These are phyloP conservation scores for Euura saliciscinereae DNA, from an alignment of 1,140 invertebrate species.

Conservation along the genomic window DNA sequence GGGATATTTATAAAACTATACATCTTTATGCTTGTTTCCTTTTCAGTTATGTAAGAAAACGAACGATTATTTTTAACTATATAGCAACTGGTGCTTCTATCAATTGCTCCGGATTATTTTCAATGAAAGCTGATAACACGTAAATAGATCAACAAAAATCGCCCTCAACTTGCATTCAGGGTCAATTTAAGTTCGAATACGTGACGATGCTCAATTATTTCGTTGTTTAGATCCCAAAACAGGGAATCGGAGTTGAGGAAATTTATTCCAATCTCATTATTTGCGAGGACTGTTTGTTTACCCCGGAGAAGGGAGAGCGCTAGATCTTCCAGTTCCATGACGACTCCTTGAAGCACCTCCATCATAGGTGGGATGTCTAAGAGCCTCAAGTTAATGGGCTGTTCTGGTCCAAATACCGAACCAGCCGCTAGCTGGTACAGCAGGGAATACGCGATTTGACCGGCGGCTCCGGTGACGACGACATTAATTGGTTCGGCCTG, in stretches of 20 bases:
- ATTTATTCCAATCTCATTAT: too few relatives aligned
- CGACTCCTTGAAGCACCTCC: slow-evolving; percentile 92
- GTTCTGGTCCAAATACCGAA: slow-evolving; percentile 92
- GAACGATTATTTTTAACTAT: too few relatives aligned
- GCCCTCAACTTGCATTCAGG: too few relatives aligned
- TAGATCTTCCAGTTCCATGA: slow-evolving; percentile 97
- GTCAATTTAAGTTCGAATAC: too few relatives aligned
- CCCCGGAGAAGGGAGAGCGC: slow-evolving; percentile 86
- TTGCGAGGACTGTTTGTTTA: slow-evolving; percentile 35
- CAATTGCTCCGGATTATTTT: too few relatives aligned
- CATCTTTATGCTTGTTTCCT: too few relatives aligned
- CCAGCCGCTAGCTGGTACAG: slow-evolving; percentile 94
- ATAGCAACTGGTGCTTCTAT: too few relatives aligned
- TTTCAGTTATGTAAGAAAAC: neutral
- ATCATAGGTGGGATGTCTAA: slow-evolving; percentile 97
- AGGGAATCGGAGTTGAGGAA: too few relatives aligned
- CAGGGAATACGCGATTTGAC: slow-evolving; percentile 98
- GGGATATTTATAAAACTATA: neutral
- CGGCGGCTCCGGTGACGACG: slow-evolving; percentile 96
- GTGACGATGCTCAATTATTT: too few relatives aligned
- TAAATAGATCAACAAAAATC: too few relatives aligned
- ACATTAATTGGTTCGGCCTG: slow-evolving; percentile 87
- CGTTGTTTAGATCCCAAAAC: too few relatives aligned
- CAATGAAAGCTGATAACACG: too few relatives aligned
- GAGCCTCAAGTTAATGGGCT: slow-evolving; percentile 88